phyloP scores from a whole-genome alignment of 2,797 vertebrate species.

The Eulemur albifrons region DNA sequence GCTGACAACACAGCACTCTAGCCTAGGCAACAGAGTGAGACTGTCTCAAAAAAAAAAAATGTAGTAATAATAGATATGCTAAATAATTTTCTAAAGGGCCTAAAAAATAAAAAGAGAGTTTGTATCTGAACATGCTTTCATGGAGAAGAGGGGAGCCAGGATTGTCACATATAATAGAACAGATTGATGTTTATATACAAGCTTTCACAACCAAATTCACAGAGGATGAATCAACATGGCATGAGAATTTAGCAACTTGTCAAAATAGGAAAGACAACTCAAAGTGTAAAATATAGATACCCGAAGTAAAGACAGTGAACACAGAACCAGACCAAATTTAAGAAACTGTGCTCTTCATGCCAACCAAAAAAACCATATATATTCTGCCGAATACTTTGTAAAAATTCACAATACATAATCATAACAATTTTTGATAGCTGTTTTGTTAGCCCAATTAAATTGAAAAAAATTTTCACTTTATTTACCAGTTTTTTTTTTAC shows the following conservation, averaged over 20 bases:
- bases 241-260: conserved; percentile 28
- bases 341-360: not conserved
- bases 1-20: too few species aligned
- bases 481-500: conserved; percentile 1
- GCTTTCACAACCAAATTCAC: conserved; percentile 24
- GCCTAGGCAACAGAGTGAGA: too few species aligned
- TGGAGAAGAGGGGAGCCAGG: not conserved
- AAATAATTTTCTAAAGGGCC: not conserved
- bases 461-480: not conserved
- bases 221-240: not conserved
- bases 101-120: not conserved
- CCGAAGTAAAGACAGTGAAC: not conserved
- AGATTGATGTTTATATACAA: not conserved
- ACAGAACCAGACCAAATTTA: not conserved
- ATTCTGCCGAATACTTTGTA: not conserved
- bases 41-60: too few species aligned
- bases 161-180: conserved; percentile 5
- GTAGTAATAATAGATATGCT: not conserved
- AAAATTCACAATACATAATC: not conserved
- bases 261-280: not conserved
- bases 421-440: not conserved
- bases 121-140: not conserved
- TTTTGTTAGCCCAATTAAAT: conserved; percentile 3
- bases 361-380: not conserved
- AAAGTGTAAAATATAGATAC: not conserved